Evolutionary conservation across 2,797 vertebrate species (phyloP), one percentile per base, ranked within the genome.

Genomic region (Myioborus melanocephalus): DNA sequence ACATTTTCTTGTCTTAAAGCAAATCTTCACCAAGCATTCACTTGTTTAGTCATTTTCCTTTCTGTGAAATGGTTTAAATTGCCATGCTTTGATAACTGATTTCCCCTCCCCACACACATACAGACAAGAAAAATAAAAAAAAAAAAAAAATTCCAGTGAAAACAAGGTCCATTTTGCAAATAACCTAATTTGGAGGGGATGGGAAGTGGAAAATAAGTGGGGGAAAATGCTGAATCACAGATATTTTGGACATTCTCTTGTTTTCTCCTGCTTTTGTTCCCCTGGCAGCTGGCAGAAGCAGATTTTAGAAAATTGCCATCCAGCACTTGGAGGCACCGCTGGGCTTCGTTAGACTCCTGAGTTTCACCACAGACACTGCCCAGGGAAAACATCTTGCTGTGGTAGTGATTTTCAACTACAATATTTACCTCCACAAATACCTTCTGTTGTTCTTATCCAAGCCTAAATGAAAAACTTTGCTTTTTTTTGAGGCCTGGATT

Each of bases 1-100:
- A 4, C 1, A 7, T 72, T 75, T 84, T 46, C 18, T 53, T 65
- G 47, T 37, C 55, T 87, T 50, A 39, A 81, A 89, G 22, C 13
- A 77, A 10, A 12, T 71, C 55, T 85, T 94, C 47, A 34, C 14
- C 26, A 59, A 83, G 35, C 43, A 59, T 64, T 85, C 79, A 39
- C 26, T 43, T 23, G 8, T 77, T 71, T 6, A 49, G 50, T 35
- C 63, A 27, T 77, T 87, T 92, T 83, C 22, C 27, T 50, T 79
- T 46, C 71, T 68, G 64, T 64, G 64, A 73, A 89, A 76, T 63
- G 28, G 52, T 66, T 76, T 86, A 95, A 94, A 89, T 87, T 73
- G 6, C 27, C 49, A 4, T 19, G 22, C 30, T 93, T 91, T 88
- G 65, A 86, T 91, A 72, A 57, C 72, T 2, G 16, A 47, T 81